Evolutionary conservation across 2,113 vertebrate species (phyloP), one percentile per base, ranked within the genome.

Genomic region (Ceyx margarethae): DNA sequence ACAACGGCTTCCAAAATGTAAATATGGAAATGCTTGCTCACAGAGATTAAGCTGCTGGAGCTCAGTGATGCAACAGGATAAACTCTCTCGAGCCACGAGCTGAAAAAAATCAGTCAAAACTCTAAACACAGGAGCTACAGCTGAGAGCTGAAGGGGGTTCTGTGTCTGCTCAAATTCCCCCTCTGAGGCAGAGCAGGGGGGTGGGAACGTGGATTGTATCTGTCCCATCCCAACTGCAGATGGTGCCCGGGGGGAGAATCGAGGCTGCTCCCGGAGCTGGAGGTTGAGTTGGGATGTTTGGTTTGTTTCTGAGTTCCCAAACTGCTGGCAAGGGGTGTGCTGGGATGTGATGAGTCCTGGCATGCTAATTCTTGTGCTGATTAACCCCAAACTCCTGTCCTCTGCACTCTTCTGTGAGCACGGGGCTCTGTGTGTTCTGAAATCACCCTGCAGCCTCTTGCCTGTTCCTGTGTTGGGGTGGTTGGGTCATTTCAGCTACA

Each of bases 201-300:
- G 37, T 5, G 45, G n/a, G 53, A 53, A 6, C 0, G 0, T 0
- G 0, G 53, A 37, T 37, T 37, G 37, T 37, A 37, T 37, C 37
- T 37, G 37, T 37, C 37, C 37, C 37, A 37, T 37, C 37, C 37
- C 37, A 37, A 11, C 31, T 22, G 20, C 66, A 48, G 22, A 35
- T 3, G 6, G 58, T 56, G 84, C 37, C 18, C 23, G 14, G 67
- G 53, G 58, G 68, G 50, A 4, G 13, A 26, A 29, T 6, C 6
- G 7, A 51, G 40, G 68, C 46, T 1, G 22, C 7, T 65, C 13
- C 51, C 45, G 54, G 23, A 31, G 57, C 1, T 8, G 60, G 64
- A 67, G 10, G 23, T 82, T 83, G 80, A 64, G 82, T 73, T 15
- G 7, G 79, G 93, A 42, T 46, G 37, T 45, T 73, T 25, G 19